phyloP scores from a whole-genome alignment of 2,113 vertebrate species.

The Pluvialis apricaria region DNA sequence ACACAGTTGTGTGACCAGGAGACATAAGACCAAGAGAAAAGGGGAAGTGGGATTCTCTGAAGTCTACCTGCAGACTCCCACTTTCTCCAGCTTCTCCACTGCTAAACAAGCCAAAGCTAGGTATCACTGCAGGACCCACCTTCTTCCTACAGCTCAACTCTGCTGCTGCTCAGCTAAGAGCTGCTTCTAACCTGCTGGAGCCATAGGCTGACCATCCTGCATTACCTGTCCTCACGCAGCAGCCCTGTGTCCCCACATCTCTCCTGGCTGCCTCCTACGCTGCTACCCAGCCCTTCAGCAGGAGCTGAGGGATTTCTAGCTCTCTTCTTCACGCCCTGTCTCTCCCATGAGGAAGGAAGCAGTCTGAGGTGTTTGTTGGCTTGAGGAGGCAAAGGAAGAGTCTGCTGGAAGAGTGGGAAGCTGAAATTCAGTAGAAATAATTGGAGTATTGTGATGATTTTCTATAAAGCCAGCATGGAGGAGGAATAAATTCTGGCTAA shows the following conservation, averaged over 20 bases:
- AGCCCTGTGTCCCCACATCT: background rate
- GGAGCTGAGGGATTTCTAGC: background rate
- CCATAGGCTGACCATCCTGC: background rate
- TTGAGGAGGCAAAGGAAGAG: background rate
- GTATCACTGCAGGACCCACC: background rate
- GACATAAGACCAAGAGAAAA: background rate
- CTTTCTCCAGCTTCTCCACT: background rate
- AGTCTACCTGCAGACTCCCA: background rate
- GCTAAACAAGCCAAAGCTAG: background rate
- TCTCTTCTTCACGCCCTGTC: background rate
- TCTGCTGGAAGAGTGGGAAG: background rate
- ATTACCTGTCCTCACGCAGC: background rate
- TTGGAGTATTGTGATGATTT: background rate
- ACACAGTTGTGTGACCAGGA: background rate
- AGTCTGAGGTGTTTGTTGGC: background rate
- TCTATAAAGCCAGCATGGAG: background rate
- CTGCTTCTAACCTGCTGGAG: background rate
- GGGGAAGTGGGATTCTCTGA: background rate
- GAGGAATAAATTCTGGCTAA: background rate
- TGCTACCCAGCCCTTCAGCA: background rate
- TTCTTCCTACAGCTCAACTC: background rate
- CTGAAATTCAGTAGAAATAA: background rate
- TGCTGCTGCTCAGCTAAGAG: background rate
- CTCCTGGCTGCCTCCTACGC: background rate
- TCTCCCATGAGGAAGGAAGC: background rate